A percentile compares a stretch with the other conserved stretches of the same genome.
These are phyloP conservation scores for Platerodrilus igneus DNA, from an alignment of 2,888 invertebrate genomes.

Conservation along the genomic window DNA sequence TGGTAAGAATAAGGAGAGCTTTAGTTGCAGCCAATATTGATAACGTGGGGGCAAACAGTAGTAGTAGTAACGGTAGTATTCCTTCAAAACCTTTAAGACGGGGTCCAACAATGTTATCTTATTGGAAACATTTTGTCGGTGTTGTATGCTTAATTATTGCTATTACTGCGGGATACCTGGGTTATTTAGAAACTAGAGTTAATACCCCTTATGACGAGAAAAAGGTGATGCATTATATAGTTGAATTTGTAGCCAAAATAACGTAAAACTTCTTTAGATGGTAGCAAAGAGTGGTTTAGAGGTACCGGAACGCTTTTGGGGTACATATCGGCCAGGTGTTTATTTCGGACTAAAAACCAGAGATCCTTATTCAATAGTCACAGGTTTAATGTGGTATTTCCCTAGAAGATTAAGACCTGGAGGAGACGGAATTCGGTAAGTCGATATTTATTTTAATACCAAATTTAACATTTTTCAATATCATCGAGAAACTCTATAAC, in stretches of 20 bases:
- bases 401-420: conserved; percentile 61
- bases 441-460: conserved; percentile 6
- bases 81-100: conserved; percentile 34
- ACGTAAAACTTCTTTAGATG: conserved; percentile 53
- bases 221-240: conserved; percentile 53
- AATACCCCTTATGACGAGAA: conserved; percentile 78
- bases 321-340: conserved; percentile 81
- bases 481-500: conserved; percentile 6
- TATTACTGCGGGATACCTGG: conserved; percentile 69
- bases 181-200: conserved; percentile 82
- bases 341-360: conserved; percentile 91
- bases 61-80: conserved; percentile 47
- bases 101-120: conserved; percentile 33
- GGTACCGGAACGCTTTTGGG: conserved; percentile 85
- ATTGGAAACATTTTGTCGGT: conserved; percentile 61
- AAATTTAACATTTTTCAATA: conserved; percentile 10
- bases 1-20: too few species aligned
- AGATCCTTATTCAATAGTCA: conserved; percentile 81
- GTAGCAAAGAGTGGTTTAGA: conserved; percentile 65
- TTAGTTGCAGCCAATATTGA: too few species aligned
- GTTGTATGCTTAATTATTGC: conserved; percentile 64
- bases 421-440: conserved; percentile 70
- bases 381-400: conserved; percentile 97
- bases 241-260: conserved; percentile 3
- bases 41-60: conserved; percentile 37